A percentile compares a stretch with the other conserved stretches of the same genome.
Conservation (phyloP, 2,888 invertebrate genomes). For the Amaurobius ferox region DNA sequence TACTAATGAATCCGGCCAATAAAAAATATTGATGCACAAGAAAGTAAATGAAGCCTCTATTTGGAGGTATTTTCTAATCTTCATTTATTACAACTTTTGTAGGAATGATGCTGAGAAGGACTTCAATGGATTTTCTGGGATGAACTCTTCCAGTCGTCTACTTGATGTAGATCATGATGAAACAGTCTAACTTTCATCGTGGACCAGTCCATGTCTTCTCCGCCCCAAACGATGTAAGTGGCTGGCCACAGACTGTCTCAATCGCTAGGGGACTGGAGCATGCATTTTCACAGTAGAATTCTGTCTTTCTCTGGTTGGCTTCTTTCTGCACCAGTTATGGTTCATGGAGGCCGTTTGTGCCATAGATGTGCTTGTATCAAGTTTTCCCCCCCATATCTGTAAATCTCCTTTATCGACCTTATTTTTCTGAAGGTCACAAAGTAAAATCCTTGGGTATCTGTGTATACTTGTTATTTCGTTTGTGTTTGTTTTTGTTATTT, state of each 20-base stretch:
- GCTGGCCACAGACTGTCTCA: conserved; percentile 63
- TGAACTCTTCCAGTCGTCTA: conserved; percentile 35
- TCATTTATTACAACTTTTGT: not conserved
- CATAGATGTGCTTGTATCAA: conserved; percentile 40
- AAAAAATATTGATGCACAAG: too few relatives aligned
- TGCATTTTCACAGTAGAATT: conserved; percentile 32
- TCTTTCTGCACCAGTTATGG: not conserved
- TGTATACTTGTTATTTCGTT: too few relatives aligned
- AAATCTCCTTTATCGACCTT: too few relatives aligned
- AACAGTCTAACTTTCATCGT: not conserved
- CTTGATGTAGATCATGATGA: conserved; percentile 40
- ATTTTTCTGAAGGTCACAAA: too few relatives aligned
- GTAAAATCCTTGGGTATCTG: too few relatives aligned
- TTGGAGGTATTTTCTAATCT: not conserved
- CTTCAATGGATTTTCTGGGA: conserved; percentile 69
- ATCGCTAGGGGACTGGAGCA: conserved; percentile 26
- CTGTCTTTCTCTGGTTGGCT: conserved; percentile 21
- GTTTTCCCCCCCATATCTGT: conserved; percentile 11
- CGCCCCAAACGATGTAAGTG: conserved; percentile 28
- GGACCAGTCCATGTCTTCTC: conserved; percentile 32
- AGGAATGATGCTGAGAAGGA: conserved; percentile 69
- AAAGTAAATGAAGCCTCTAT: too few relatives aligned
- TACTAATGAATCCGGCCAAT: too few relatives aligned
- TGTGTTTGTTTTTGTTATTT: too few relatives aligned
- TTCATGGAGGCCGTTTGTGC: not conserved